phyloP scores from a whole-genome alignment of 64 coral and sea anemone genomes.

The Montipora capricornis region DNA sequence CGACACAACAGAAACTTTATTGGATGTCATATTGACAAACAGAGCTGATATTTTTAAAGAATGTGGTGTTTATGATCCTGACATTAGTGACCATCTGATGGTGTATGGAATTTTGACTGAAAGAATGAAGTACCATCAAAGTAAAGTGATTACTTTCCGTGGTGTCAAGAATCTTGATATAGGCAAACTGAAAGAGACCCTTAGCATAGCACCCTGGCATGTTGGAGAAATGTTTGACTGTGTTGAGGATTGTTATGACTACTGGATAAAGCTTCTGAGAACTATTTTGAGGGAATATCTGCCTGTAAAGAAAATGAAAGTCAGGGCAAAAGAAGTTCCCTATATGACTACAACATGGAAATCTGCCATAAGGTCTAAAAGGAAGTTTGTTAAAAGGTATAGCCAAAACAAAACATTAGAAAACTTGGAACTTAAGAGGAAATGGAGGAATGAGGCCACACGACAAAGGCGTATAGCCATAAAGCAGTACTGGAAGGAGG shows the following conservation, averaged over 20 bases:
- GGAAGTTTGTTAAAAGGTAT: not conserved
- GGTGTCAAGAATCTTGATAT: not conserved
- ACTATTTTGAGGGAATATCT: not conserved
- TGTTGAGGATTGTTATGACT: not conserved
- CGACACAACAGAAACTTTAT: slow-evolving; percentile 4
- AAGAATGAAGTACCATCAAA: slow-evolving; percentile 13
- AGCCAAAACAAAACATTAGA: not conserved
- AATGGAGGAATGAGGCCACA: slow-evolving; percentile 60
- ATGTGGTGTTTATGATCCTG: slow-evolving; percentile 21
- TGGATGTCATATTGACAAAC: slow-evolving; percentile 35
- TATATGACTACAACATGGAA: slow-evolving; percentile 24
- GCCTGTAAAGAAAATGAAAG: slow-evolving; percentile 27
- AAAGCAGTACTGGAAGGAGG: slow-evolving; percentile 50
- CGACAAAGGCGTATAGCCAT: slow-evolving; percentile 48
- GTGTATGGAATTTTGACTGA: not conserved
- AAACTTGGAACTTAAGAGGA: slow-evolving; percentile 11
- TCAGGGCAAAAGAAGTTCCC: slow-evolving; percentile 5
- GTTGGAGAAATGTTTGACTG: not conserved
- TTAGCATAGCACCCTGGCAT: not conserved
- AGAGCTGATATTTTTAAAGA: slow-evolving; percentile 22
- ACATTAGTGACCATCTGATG: slow-evolving; percentile 16
- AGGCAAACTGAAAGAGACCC: slow-evolving; percentile 17
- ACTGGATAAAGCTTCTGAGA: slow-evolving; percentile 12
- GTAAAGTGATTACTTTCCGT: slow-evolving; percentile 24
- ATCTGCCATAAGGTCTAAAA: not conserved